Percentiles rank a stretch among this genome's conserved stretches.
These are phyloP conservation scores for human (Homo sapiens) DNA, from an alignment of 2,113 vertebrate species.

Conservation along the genomic window GRCh38 chr12:91659501-91660000, in stretches of 20 bases:
- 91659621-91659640: neutral
- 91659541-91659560: neutral
- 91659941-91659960: neutral
- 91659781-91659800: neutral
- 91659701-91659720: neutral
- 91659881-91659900: neutral
- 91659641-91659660: neutral
- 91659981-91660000: neutral
- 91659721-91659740: neutral
- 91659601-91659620: neutral
- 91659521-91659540: neutral
- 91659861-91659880: neutral
- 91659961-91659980: neutral
- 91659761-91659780: neutral
- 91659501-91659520: neutral
- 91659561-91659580: neutral
- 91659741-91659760: neutral
- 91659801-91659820: neutral
- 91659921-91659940: neutral
- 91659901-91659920: neutral
- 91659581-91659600: neutral
- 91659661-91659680: neutral
- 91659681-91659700: neutral
- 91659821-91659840: neutral
- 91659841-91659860: neutral